Evolutionary conservation across 64 coral and sea anemone genomes (phyloP).

Genomic region (Montipora efflorescens): DNA sequence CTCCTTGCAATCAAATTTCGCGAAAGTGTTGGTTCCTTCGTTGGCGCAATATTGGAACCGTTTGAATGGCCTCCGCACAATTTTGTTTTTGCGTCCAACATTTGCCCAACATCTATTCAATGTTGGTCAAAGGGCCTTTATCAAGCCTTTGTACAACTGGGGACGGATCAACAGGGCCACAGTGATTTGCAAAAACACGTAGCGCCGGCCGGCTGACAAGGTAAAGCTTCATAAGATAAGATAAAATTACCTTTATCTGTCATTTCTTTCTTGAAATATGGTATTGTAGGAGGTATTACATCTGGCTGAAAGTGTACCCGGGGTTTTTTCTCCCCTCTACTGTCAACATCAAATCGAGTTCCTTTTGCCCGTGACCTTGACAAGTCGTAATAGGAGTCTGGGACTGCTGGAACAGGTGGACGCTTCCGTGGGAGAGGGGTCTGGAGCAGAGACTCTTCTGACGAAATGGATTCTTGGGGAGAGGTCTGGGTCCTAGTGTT

Average conservation of each 20-base stretch:
- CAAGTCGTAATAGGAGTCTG: conserved; percentile 56
- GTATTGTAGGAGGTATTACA: not conserved
- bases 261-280: not conserved
- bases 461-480: conserved; percentile 79
- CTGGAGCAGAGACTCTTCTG: conserved; percentile 78
- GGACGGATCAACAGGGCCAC: no score
- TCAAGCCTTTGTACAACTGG: no score
- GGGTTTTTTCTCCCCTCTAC: conserved; percentile 6
- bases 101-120: no score
- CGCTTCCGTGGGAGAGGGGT: conserved; percentile 93
- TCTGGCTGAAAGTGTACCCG: conserved; percentile 21
- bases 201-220: no score
- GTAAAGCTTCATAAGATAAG: not conserved
- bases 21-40: no score
- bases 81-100: no score
- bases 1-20: no score
- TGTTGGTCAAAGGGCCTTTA: no score
- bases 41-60: no score
- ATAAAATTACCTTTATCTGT: conserved; percentile 40
- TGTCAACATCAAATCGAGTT: conserved; percentile 10
- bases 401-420: conserved; percentile 76
- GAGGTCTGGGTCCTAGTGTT: conserved; percentile 93
- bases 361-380: conserved; percentile 28
- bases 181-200: no score
- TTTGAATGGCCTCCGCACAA: no score